These are phyloP conservation scores for Gonioctena quinquepunctata DNA, from an alignment of 1,140 invertebrate species.

Conservation along the genomic window DNA sequence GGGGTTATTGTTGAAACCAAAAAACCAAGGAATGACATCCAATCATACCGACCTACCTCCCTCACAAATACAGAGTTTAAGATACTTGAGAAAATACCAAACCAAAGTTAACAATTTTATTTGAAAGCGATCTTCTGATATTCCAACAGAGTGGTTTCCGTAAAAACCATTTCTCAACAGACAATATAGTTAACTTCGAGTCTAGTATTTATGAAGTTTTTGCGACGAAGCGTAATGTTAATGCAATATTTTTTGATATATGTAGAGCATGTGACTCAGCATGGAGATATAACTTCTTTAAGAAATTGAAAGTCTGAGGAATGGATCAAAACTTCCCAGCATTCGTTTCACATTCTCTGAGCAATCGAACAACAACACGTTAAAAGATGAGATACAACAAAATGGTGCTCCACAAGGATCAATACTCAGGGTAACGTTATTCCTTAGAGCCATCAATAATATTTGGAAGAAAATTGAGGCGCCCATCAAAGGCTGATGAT, in stretches of 20 bases:
- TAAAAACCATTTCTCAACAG: neutral
- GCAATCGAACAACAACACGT: neutral
- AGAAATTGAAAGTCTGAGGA: neutral
- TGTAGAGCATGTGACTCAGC: neutral
- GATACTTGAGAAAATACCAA: neutral
- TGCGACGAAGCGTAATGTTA: neutral
- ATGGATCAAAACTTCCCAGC: neutral
- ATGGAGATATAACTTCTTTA: neutral
- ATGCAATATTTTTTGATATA: neutral
- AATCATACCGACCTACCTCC: neutral
- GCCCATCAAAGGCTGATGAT: neutral
- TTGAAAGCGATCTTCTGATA: neutral
- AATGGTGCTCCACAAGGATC: too few species aligned
- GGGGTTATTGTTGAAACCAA: neutral
- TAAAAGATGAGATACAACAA: neutral
- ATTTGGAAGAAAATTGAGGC: neutral
- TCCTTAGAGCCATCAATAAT: neutral
- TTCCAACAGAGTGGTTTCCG: neutral
- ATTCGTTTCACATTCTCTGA: neutral
- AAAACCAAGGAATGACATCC: neutral
- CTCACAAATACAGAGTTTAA: neutral
- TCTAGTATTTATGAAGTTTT: neutral
- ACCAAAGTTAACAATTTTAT: neutral
- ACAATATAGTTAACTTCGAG: neutral
- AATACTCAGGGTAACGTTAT: too few species aligned